Evolutionary conservation across 2,888 invertebrate genomes (phyloP).

Genomic region (Agrotis exclamationis): DNA sequence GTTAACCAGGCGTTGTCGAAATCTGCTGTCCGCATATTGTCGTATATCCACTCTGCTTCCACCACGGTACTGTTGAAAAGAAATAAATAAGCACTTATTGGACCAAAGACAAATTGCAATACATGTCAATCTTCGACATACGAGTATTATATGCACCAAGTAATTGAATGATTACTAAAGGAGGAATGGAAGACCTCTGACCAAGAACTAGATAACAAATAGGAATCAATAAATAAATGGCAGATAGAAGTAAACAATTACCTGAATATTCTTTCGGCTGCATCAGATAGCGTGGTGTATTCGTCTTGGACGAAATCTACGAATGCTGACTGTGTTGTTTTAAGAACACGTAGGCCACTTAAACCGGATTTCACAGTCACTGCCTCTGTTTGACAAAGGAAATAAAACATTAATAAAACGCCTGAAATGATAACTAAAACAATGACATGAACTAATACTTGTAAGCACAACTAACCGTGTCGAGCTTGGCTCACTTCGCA

Average conservation of each 20-base stretch:
- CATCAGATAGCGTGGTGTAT: slow-evolving; percentile 94
- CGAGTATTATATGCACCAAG: slow-evolving; percentile 12
- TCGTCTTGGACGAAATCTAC: slow-evolving; percentile 95
- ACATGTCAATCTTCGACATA: not conserved
- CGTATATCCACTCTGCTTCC: slow-evolving; percentile 94
- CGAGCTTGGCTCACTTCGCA: slow-evolving; percentile 93
- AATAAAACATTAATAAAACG: slow-evolving; percentile 20
- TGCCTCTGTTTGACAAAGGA: slow-evolving; percentile 79
- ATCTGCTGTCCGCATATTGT: slow-evolving; percentile 92
- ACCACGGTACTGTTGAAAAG: slow-evolving; percentile 92
- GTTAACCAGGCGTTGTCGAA: slow-evolving; percentile 94
- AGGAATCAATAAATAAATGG: not conserved
- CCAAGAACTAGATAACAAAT: slow-evolving; percentile 6
- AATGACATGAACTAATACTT: slow-evolving; percentile 16
- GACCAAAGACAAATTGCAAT: not conserved
- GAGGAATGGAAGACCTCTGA: slow-evolving; percentile 19
- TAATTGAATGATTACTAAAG: slow-evolving; percentile 18
- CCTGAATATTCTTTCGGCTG: slow-evolving; percentile 94
- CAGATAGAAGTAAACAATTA: slow-evolving; percentile 31
- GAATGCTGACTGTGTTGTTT: slow-evolving; percentile 96
- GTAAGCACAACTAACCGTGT: slow-evolving; percentile 90
- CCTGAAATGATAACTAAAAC: slow-evolving; percentile 8
- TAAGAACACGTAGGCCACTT: slow-evolving; percentile 93
- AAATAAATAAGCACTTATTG: slow-evolving; percentile 14
- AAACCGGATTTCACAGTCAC: slow-evolving; percentile 93